Base-by-base conservation (phyloP, 2,113 vertebrate genomes). In the Procavia capensis region DNA sequence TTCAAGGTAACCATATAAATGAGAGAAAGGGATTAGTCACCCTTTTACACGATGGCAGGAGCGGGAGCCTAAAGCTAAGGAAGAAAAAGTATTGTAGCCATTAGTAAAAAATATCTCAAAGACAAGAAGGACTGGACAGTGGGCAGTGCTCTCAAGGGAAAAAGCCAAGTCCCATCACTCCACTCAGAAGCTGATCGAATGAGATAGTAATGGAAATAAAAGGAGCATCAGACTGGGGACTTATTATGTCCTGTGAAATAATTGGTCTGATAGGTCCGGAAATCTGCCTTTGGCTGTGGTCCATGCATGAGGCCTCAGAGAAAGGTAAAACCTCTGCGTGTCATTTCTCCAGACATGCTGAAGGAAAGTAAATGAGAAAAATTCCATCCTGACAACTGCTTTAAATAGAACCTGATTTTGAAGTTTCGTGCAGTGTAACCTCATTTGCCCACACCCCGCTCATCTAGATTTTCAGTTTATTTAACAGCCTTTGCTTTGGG, bases 171-270 rank as follows among this genome's bases (percentile, higher is more conserved):
- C 61, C 84, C 66, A 36, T 81, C 89, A 47, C 79, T 90, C 2
- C 0, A 29, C 64, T 66, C 31, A 45, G 84, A 88, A 89, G 59
- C 95, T 91, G 93, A 96, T 81, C 8, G 11, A 94, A 81, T 91
- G 86, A 94, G 93, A 91, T 94, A 80, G 86, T 87, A 93, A 97
- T 93, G 87, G 86, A 84, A 96, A 96, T 89, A 94, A 96, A 97
- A 95, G 70, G 68, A 91, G 50, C 79, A 74, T 93, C 63, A 70
- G 84, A 81, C 85, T 43, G 57, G 88, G 72, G 92, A 95, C 91
- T 96, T 89, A 84, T 31, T 87, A 72, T 85, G 59, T 91, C 64
- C 81, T 92, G 64, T 91, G 89, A 96, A 96, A 91, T 96, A 91
- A 97, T 96, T 87, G 94, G 70, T 78, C 91, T 91, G 96, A 93